Evolutionary conservation across 2,888 invertebrate species (phyloP), one percentile per base, ranked within the genome.

Genomic region (Erannis defoliaria): DNA sequence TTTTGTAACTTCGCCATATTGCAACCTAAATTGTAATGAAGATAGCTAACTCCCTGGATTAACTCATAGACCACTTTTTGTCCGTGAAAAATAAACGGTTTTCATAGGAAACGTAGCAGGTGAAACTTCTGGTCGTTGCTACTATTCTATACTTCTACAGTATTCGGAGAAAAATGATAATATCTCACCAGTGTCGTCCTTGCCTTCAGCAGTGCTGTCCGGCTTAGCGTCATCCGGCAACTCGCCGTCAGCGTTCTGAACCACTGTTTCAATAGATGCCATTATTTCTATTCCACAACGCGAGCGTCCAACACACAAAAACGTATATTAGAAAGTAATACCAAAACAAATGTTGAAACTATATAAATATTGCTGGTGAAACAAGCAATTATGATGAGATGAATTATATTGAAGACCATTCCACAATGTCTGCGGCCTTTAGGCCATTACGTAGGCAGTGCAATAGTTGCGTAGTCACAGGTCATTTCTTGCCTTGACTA

Each of bases 251-350:
- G 95, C 94, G 70, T 96, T 96, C 73, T 96, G 96, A 64, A 96
- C 96, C 76, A 97, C 97, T 75, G 96, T 96, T 91, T 97, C 97
- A 84, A 97, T 97, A 73, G 96, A 96, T 76, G 97, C 97, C 94
- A 97, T 94, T 86, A 97, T 96, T 77, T 96, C 96, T 93, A 89
- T 85, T 88, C 90, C 89, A 87, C 79, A 83, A 84, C 81, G 89
- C 83, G 84, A 89, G 90, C 89, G 82, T 87, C 85, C 82, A 83
- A 86, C 86, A 90, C 81, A 88, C 83, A 90, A 89, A 90, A 89
- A 82, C 80, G 78, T 72, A 78, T 73, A 84, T 89, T 89, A 88
- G 88, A 84, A 80, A 12, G 26, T 57, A 35, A 48, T 19, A 18
- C 33, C 6, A 14, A 83, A 76, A 68, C 26, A 26, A 43, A 26